Conservation (phyloP, 1,140 invertebrate species). For the Druon quercuslanigerum region DNA sequence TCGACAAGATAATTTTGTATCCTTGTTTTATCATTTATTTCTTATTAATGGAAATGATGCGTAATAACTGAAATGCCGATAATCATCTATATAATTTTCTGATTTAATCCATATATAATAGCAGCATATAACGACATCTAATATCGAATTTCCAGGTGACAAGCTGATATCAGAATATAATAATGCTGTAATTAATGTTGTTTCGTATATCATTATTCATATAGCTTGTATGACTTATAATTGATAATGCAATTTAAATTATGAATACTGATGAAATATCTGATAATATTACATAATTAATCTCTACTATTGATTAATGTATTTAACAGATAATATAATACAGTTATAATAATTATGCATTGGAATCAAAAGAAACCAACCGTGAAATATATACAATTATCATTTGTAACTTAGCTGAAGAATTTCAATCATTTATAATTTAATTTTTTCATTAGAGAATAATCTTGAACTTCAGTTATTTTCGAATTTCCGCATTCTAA, state of each 20-base stretch:
- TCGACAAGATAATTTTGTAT: no score
- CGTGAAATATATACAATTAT: no score
- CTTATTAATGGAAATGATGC: no score
- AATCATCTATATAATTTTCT: background rate
- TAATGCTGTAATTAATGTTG: background rate
- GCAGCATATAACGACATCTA: background rate
- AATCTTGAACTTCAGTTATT: no score
- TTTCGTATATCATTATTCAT: background rate
- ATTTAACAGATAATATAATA: background rate
- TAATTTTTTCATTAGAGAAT: no score
- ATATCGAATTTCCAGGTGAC: background rate
- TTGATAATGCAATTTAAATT: background rate
- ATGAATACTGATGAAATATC: background rate
- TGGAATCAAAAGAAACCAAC: no score
- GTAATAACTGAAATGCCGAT: background rate
- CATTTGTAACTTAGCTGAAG: no score
- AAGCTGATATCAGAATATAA: background rate
- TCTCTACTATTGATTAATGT: background rate
- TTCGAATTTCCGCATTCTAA: no score
- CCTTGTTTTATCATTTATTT: no score
- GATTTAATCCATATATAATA: background rate
- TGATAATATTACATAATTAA: no score
- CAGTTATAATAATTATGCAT: no score
- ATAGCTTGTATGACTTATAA: background rate
- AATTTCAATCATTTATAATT: no score